Evolutionary conservation across 2,888 invertebrate species (phyloP).

Genomic region (Ormyrus thymus): DNA sequence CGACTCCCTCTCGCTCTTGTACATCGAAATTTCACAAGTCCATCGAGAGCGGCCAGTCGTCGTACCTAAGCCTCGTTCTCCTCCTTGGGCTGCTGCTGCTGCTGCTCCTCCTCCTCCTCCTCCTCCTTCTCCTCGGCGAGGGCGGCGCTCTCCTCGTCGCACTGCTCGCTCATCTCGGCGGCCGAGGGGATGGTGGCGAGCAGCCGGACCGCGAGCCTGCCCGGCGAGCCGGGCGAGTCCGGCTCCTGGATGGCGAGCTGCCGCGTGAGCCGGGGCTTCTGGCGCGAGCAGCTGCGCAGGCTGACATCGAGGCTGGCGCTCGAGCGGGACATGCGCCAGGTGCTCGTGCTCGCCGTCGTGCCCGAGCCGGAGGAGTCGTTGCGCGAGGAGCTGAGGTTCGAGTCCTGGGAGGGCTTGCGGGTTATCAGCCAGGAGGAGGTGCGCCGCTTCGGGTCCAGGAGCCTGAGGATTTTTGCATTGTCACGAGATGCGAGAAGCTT

Average conservation of each 20-base stretch:
- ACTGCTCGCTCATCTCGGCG: conserved; percentile 82
- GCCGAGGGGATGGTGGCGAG: conserved; percentile 85
- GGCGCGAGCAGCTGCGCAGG: conserved; percentile 59
- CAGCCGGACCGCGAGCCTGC: conserved; percentile 78
- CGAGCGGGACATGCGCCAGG: conserved; percentile 91
- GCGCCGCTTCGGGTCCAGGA: conserved; percentile 78
- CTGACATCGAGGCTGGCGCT: conserved; percentile 81
- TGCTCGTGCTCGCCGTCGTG: conserved; percentile 92
- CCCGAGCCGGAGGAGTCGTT: conserved; percentile 94
- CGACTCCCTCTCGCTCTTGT: background rate
- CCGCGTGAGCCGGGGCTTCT: conserved; percentile 85
- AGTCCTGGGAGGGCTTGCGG: conserved; percentile 94
- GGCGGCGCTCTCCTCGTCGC: conserved; percentile 76
- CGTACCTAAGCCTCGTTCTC: conserved; percentile 40
- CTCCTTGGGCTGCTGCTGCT: background rate
- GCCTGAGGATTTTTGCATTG: background rate
- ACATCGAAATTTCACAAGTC: too few species aligned
- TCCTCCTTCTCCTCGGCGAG: conserved; percentile 28
- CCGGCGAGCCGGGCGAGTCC: conserved; percentile 80
- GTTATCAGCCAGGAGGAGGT: conserved; percentile 93
- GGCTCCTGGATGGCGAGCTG: conserved; percentile 89
- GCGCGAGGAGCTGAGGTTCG: conserved; percentile 91
- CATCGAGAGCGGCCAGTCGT: too few species aligned
- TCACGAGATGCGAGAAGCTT: too few species aligned
- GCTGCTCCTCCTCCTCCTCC: conserved; percentile 13